These are phyloP conservation scores for Cydia strobilella DNA, from an alignment of 1,140 invertebrate species.

Conservation along the genomic window DNA sequence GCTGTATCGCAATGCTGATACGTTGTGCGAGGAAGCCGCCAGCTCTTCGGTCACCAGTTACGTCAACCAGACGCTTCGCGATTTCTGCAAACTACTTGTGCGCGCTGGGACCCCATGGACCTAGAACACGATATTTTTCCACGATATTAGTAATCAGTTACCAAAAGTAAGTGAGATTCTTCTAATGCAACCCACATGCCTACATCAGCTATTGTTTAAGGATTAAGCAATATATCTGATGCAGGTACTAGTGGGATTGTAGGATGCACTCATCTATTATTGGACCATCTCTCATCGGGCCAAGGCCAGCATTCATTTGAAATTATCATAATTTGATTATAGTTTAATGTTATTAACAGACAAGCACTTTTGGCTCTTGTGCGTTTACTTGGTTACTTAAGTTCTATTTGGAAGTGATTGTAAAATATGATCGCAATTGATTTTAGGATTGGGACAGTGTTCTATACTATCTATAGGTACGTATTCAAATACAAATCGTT, in stretches of 20 bases:
- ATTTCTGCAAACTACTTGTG: too few relatives aligned
- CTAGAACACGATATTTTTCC: too few relatives aligned
- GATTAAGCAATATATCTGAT: neutral
- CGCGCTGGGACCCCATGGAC: too few relatives aligned
- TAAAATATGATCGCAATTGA: neutral
- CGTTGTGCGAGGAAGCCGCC: too few relatives aligned
- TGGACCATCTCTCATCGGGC: neutral
- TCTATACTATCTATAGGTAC: neutral
- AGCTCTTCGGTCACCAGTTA: too few relatives aligned
- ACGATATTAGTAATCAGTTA: too few relatives aligned
- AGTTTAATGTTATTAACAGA: neutral
- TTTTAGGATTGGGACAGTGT: neutral
- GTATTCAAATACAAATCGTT: too few relatives aligned
- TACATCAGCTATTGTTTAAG: neutral
- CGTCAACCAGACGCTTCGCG: too few relatives aligned
- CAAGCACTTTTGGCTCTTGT: neutral
- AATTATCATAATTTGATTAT: neutral
- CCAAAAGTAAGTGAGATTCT: too few relatives aligned
- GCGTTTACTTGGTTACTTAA: neutral
- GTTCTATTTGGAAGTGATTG: neutral
- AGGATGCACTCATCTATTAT: neutral
- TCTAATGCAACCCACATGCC: neutral
- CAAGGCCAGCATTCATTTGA: neutral
- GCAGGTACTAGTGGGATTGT: neutral
- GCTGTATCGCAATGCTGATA: too few relatives aligned